Base-by-base conservation (phyloP, 2,797 vertebrate genomes). In the Echeneis naucrates region DNA sequence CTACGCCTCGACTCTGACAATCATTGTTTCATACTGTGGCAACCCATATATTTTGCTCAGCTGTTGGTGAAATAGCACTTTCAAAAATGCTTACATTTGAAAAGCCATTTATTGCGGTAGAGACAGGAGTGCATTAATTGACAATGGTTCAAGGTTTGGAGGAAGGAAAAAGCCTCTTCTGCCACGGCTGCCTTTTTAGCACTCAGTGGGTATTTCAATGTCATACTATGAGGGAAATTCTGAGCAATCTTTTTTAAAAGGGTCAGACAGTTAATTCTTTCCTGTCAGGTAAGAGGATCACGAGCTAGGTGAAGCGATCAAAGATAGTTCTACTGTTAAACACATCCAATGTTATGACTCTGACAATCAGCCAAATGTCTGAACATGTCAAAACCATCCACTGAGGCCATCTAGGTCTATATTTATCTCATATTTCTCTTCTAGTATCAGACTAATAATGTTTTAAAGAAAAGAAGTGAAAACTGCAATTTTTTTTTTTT, bases 31-130 rank as follows among this genome's bases (percentile, higher is more conserved):
- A 89, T 62, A 68, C 73, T 35, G 52, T 68, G 69, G 77, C 72
- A 83, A 82, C 30, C 21, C 60, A 81, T 84, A 58, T 59, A 72
- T 83, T 88, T 69, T 76, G 74, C 78, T 61, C 69, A 71, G 68
- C 69, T 87, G 77, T 73, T 83, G 80, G 75, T 74, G 67, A 82
- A 89, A 88, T 79, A 87, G 85, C 75, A 87, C 70, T 69, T 88
- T 87, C 47, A 82, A 74, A 75, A 84, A 63, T 66, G 44, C 60
- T 81, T 54, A 68, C 50, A 75, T 73, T 24, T 75, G 72, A 82
- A 84, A 83, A 85, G 65, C 33, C 3, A 54, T 80, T 82, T 77
- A 40, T 63, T 68, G 45, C 16, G 26, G 47, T 52, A 53, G 56
- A 62, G 38, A 76, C 42, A 67, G 24, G 57, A 67, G 37, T 24